Conservation (phyloP, 2,113 vertebrate species). For the Oenanthe oenanthe region DNA sequence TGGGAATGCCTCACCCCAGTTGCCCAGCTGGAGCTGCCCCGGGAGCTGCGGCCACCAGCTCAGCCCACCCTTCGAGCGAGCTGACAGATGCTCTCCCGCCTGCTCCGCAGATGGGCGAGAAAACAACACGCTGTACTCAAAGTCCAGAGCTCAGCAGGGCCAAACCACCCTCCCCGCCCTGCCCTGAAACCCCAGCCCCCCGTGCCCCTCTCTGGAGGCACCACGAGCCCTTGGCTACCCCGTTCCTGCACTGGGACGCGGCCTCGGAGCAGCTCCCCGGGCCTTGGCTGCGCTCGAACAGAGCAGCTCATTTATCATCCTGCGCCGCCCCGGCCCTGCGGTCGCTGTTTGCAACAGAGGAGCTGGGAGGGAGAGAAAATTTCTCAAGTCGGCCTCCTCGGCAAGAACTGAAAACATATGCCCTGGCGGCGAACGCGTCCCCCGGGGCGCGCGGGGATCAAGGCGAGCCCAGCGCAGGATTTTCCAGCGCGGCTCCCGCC, state of each 20-base stretch:
- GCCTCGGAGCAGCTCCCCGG: neutral
- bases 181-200: neutral
- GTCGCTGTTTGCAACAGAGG: constrained; percentile 61
- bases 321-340: constrained; percentile 30
- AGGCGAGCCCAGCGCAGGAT: constrained; percentile 35
- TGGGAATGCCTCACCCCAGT: neutral
- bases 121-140: constrained; percentile 14
- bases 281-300: neutral
- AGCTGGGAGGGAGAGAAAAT: constrained; percentile 60
- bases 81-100: constrained; percentile 54
- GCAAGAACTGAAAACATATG: constrained; percentile 63
- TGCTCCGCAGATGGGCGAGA: constrained; percentile 47
- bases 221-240: neutral
- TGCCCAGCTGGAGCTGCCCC: neutral
- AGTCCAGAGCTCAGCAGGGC: neutral
- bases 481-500: constrained; percentile 37
- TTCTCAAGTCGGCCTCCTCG: constrained; percentile 59
- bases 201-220: fast-evolving
- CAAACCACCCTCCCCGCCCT: neutral
- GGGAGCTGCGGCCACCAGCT: neutral
- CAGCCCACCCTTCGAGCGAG: constrained; percentile 32
- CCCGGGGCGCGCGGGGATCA: constrained; percentile 10
- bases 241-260: neutral
- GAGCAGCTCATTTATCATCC: constrained; percentile 67
- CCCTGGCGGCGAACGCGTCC: constrained; percentile 41